These are phyloP conservation scores for Bubo scandiacus DNA, from an alignment of 2,113 vertebrate species.

Conservation along the genomic window DNA sequence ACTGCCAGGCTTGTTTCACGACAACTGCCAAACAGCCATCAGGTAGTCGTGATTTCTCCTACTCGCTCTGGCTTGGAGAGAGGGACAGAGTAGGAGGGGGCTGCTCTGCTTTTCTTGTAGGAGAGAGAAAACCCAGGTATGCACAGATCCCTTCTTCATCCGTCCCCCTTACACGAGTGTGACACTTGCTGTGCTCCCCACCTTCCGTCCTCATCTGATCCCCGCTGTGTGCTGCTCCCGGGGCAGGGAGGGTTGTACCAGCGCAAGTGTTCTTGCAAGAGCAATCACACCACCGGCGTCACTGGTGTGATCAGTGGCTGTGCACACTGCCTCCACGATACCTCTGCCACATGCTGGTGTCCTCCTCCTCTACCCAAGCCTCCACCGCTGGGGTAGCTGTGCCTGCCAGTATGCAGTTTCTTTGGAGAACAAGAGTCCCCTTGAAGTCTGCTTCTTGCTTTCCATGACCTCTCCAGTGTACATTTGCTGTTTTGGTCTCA, in stretches of 20 bases:
- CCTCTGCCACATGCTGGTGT: neutral
- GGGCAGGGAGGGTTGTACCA: neutral
- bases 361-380: neutral
- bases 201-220: neutral
- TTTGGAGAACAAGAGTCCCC: neutral
- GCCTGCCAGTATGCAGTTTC: neutral
- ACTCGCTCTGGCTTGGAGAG: slow-evolving; percentile 16
- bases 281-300: neutral
- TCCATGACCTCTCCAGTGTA: neutral
- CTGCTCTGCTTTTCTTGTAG: neutral
- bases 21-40: slow-evolving; percentile 27
- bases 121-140: neutral
- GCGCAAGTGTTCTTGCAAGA: neutral
- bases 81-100: slow-evolving; percentile 41
- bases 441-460: neutral
- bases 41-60: slow-evolving; percentile 63
- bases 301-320: neutral
- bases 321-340: accelerated
- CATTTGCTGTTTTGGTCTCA: accelerated
- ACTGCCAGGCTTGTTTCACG: neutral
- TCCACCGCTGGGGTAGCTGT: neutral
- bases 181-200: neutral
- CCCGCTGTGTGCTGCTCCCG: neutral
- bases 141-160: neutral
- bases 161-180: accelerated